Conservation (phyloP, 2,113 vertebrate genomes). For the Stigmatopora argus region DNA sequence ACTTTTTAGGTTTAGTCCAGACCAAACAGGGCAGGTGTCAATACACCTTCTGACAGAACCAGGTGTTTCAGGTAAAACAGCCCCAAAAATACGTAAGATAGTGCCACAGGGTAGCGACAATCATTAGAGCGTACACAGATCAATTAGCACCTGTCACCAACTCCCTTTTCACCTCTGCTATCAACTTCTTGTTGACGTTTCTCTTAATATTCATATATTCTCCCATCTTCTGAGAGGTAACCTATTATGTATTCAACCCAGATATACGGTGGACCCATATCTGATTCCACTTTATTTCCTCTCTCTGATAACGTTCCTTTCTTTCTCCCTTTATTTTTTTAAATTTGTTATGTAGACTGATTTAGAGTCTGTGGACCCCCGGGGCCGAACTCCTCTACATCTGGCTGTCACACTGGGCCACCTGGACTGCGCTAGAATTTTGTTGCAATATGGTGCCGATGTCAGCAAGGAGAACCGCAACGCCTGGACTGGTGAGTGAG, state of each 20-base stretch:
- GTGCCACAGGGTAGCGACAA: constrained; percentile 4
- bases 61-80: not conserved
- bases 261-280: not conserved
- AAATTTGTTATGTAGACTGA: constrained; percentile 69
- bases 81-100: constrained; percentile 1
- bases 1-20: too few relatives aligned
- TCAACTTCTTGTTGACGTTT: constrained; percentile 11
- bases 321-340: not conserved
- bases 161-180: constrained; percentile 7
- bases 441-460: constrained; percentile 85
- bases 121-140: constrained; percentile 23
- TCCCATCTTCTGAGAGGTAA: constrained; percentile 4
- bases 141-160: constrained; percentile 34
- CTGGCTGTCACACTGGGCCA: constrained; percentile 89
- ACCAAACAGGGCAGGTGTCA: too few relatives aligned
- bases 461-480: constrained; percentile 93
- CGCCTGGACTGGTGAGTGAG: constrained; percentile 88
- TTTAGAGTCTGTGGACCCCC: constrained; percentile 85
- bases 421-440: constrained; percentile 84
- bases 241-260: constrained; percentile 15
- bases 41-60: not conserved
- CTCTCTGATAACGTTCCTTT: constrained; percentile 1
- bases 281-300: not conserved
- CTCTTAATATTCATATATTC: not conserved
- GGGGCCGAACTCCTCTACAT: constrained; percentile 90